Evolutionary conservation across 2,888 invertebrate genomes (phyloP).

Genomic region (Andrena trimmerana): DNA sequence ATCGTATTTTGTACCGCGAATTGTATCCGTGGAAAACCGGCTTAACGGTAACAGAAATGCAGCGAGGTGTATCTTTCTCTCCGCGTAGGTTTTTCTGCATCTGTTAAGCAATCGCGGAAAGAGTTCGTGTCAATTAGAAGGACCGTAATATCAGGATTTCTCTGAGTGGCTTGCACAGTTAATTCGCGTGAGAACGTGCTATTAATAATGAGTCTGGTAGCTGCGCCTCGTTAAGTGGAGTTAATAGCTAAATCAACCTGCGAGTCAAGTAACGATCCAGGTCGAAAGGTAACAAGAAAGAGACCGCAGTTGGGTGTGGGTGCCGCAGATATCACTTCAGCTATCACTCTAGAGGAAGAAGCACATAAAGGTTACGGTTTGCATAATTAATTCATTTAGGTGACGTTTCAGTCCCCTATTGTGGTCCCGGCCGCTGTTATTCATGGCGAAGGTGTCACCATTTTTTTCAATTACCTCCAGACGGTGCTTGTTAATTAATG

Average conservation of each 20-base stretch:
- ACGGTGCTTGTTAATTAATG: constrained; percentile 5
- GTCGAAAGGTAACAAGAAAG: constrained; percentile 42
- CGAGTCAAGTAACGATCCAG: constrained; percentile 54
- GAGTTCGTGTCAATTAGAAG: constrained; percentile 57
- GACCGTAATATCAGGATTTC: constrained; percentile 44
- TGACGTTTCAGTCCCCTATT: background rate
- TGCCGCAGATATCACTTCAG: constrained; percentile 35
- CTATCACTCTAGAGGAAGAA: constrained; percentile 30
- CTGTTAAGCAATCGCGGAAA: constrained; percentile 50
- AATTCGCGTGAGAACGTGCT: constrained; percentile 65
- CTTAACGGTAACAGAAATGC: no score
- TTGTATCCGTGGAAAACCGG: no score
- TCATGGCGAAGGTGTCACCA: background rate
- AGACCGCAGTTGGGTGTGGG: constrained; percentile 45
- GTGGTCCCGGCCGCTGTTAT: background rate
- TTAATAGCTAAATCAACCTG: constrained; percentile 62
- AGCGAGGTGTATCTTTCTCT: background rate
- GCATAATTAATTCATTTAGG: constrained; percentile 58
- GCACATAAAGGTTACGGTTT: constrained; percentile 61
- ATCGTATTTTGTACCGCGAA: no score
- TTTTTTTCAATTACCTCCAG: background rate
- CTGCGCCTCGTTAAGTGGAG: constrained; percentile 59
- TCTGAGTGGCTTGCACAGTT: constrained; percentile 44
- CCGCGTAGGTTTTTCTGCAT: constrained; percentile 24
- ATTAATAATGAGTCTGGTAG: constrained; percentile 63